Evolutionary conservation across 2,113 vertebrate genomes (phyloP).

Genomic region (Pterocles gutturalis): DNA sequence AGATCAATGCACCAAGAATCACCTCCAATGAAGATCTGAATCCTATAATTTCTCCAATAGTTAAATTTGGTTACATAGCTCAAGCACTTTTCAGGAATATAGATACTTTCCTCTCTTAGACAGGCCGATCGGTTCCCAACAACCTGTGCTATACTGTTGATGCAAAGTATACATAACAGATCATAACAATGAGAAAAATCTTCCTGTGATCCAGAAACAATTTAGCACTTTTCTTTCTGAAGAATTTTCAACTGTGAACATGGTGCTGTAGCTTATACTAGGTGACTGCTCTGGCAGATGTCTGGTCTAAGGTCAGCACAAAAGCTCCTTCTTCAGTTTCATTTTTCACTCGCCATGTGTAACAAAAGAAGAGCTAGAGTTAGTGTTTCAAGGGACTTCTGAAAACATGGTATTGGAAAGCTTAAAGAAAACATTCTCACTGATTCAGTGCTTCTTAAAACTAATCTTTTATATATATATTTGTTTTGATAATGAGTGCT

Average conservation of each 20-base stretch:
- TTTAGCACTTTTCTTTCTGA: background rate
- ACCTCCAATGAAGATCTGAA: background rate
- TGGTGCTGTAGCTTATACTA: background rate
- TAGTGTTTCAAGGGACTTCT: conserved; percentile 19
- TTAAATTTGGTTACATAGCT: background rate
- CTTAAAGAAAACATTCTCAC: conserved; percentile 21
- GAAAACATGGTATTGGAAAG: conserved; percentile 24
- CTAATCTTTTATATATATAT: background rate
- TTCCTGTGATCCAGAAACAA: background rate
- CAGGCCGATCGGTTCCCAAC: background rate
- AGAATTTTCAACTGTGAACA: background rate
- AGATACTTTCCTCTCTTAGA: background rate
- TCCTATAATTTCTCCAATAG: background rate
- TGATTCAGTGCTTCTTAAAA: background rate
- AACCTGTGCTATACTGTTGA: background rate
- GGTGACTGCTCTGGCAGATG: conserved; percentile 26
- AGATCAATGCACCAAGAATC: background rate
- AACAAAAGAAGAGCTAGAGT: conserved; percentile 42
- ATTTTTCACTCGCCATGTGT: conserved; percentile 4
- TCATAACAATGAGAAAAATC: background rate
- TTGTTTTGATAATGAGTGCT: conserved; percentile 44
- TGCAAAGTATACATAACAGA: background rate
- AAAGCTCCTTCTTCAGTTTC: conserved; percentile 50
- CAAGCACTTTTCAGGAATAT: background rate
- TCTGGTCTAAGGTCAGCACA: conserved; percentile 51